A percentile compares a stretch with the other conserved stretches of the same genome.
These are phyloP conservation scores for Phengaris alcon DNA, from an alignment of 2,888 invertebrate species.

Conservation along the genomic window DNA sequence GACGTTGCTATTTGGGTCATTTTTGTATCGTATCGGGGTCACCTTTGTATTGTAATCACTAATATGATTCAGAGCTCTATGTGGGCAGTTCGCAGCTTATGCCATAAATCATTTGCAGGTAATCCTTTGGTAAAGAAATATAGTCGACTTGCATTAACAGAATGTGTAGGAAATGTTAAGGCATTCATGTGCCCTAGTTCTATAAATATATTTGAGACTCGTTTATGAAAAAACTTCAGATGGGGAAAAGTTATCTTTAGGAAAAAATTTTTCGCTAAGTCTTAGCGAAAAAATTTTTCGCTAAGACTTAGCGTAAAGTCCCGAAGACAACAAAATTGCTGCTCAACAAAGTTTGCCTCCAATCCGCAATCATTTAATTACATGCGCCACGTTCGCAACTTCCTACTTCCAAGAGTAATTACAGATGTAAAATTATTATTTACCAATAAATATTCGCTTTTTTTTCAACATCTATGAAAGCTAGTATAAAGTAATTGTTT, in stretches of 20 bases:
- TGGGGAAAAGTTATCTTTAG: background rate
- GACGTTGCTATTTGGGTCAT: background rate
- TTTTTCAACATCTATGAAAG: too few species aligned
- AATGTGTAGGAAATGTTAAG: background rate
- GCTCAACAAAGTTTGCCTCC: background rate
- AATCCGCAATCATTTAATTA: background rate
- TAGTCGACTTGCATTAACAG: background rate
- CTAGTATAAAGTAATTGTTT: too few species aligned
- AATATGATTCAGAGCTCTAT: slow-evolving; percentile 14
- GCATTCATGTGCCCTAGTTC: background rate
- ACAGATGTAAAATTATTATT: background rate
- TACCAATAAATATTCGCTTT: too few species aligned
- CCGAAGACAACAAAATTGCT: background rate
- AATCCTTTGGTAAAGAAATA: background rate
- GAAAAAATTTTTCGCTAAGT: too few species aligned
- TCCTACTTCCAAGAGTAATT: background rate
- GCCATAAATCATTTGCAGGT: slow-evolving; percentile 7
- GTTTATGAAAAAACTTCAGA: background rate
- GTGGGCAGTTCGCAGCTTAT: slow-evolving; percentile 7
- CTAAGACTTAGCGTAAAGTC: too few species aligned
- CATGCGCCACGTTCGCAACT: background rate
- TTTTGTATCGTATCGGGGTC: slow-evolving; percentile 10
- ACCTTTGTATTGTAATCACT: background rate
- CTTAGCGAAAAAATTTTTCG: too few species aligned
- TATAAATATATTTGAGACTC: background rate